These are phyloP conservation scores for Oriolus oriolus DNA, from an alignment of 2,113 vertebrate genomes.

Conservation along the genomic window DNA sequence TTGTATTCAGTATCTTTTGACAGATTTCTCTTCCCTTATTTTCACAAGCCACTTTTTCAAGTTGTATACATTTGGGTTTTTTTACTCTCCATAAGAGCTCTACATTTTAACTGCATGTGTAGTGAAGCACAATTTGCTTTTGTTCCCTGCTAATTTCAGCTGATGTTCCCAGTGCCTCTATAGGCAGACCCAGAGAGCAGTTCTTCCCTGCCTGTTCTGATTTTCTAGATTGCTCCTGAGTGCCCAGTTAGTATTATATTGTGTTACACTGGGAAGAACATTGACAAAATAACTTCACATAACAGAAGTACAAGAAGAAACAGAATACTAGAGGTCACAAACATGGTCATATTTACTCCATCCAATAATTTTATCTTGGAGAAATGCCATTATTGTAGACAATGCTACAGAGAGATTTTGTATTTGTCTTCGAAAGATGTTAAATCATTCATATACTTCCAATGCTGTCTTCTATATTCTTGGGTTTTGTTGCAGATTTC, in stretches of 20 bases:
- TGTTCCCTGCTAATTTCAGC: neutral
- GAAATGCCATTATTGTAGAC: neutral
- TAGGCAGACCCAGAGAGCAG: neutral
- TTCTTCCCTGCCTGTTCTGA: neutral
- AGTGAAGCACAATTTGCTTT: neutral
- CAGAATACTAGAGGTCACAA: neutral
- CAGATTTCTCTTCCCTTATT: neutral
- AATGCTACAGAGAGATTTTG: neutral
- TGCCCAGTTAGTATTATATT: neutral
- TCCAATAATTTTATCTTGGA: neutral
- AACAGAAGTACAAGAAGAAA: neutral
- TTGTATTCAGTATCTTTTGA: neutral
- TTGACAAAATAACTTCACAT: neutral
- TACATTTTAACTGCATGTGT: neutral
- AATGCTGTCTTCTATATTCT: neutral
- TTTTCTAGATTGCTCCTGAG: neutral
- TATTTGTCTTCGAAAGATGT: neutral
- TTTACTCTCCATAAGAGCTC: neutral
- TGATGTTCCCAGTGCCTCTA: neutral
- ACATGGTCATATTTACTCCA: neutral
- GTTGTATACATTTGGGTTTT: neutral
- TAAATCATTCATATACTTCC: neutral
- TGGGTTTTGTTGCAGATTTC: neutral
- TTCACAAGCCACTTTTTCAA: neutral
- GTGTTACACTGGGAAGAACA: neutral